Evolutionary conservation across 1,140 invertebrate species (phyloP).

Genomic region (Ditylenchus dipsaci): DNA sequence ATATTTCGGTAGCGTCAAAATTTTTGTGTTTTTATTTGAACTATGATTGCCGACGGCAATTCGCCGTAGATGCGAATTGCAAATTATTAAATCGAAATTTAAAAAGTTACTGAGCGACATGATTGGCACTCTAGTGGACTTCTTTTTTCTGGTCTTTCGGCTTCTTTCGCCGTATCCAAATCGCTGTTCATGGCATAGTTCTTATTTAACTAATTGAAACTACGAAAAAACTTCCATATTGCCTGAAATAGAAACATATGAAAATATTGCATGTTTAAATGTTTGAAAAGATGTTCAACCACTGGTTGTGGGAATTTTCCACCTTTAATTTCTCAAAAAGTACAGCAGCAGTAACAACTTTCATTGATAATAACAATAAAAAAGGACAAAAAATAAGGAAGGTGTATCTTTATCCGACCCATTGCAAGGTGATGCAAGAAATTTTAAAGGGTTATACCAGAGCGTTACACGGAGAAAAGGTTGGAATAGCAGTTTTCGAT

Average conservation of each 20-base stretch:
- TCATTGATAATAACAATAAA: not conserved
- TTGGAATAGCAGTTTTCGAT: too few relatives aligned
- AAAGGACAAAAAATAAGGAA: not conserved
- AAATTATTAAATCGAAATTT: not conserved
- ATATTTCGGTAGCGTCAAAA: too few relatives aligned
- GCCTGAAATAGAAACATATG: not conserved
- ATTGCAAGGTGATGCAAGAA: too few relatives aligned
- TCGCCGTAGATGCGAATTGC: too few relatives aligned
- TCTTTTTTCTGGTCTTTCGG: not conserved
- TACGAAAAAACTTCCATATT: not conserved
- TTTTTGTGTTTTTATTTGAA: too few relatives aligned
- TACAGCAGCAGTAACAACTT: not conserved
- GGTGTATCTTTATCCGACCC: too few relatives aligned
- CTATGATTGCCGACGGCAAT: too few relatives aligned
- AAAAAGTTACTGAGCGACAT: not conserved
- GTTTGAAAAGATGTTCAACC: not conserved
- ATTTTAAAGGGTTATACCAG: too few relatives aligned
- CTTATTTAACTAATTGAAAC: not conserved
- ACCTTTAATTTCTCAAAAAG: not conserved
- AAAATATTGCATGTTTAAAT: not conserved
- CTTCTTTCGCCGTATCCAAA: not conserved
- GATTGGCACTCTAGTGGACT: conserved; percentile 2
- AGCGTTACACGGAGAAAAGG: too few relatives aligned
- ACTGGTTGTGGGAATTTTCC: too few relatives aligned
- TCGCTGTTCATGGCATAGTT: not conserved